These are phyloP conservation scores for Girardinichthys multiradiatus DNA, from an alignment of 2,113 vertebrate genomes.

Conservation along the genomic window DNA sequence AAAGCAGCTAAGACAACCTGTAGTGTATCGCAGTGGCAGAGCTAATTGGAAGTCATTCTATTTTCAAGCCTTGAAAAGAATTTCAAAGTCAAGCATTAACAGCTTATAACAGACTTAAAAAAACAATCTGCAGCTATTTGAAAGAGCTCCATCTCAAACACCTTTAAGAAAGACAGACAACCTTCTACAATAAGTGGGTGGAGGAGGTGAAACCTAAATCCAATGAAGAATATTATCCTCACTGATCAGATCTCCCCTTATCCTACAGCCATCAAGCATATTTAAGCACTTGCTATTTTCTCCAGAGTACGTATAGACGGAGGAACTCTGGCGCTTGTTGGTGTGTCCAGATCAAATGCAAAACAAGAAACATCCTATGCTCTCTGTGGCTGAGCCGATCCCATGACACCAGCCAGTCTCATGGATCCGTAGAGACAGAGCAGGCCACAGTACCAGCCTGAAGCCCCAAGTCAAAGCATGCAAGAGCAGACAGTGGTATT, in stretches of 20 bases:
- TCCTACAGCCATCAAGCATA: slow-evolving; percentile 5
- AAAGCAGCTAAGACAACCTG: slow-evolving; percentile 10
- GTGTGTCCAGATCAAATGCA: neutral
- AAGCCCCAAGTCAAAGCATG: slow-evolving; percentile 64
- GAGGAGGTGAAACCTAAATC: slow-evolving; percentile 12
- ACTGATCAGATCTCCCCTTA: slow-evolving; percentile 9
- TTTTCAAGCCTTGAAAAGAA: neutral
- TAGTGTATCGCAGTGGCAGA: neutral
- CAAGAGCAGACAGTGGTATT: slow-evolving; percentile 70
- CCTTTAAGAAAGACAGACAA: slow-evolving; percentile 19
- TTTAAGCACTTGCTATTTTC: slow-evolving; percentile 25
- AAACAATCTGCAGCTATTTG: slow-evolving; percentile 3
- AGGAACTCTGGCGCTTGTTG: neutral
- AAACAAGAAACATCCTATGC: slow-evolving; percentile 2
- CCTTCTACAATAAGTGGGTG: slow-evolving; percentile 1
- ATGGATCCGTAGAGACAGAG: slow-evolving; percentile 29
- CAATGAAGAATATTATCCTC: slow-evolving; percentile 14
- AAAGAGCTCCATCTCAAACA: slow-evolving; percentile 52
- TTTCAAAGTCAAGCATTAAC: slow-evolving; percentile 32
- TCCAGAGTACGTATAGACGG: neutral
- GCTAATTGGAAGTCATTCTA: neutral
- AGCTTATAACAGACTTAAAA: slow-evolving; percentile 10
- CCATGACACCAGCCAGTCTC: slow-evolving; percentile 41
- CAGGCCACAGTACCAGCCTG: slow-evolving; percentile 32
- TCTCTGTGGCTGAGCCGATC: slow-evolving; percentile 8